phyloP scores from a whole-genome alignment of 2,797 vertebrate genomes.

The Megaceryle alcyon region DNA sequence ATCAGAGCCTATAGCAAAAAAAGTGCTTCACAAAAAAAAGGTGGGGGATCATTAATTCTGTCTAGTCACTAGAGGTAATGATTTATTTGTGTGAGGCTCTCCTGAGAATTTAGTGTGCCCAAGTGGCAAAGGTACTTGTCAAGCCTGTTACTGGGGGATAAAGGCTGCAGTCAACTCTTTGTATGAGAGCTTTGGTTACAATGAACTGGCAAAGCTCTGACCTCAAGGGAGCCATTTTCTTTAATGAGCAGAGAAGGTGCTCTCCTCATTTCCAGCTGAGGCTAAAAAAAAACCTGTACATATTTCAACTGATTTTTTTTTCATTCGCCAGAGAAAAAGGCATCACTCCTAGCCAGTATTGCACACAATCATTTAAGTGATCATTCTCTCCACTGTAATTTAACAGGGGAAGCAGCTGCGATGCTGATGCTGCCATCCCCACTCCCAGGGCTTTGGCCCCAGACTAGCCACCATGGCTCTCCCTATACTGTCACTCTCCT shows the following conservation, averaged over 20 bases:
- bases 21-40: neutral
- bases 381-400: fast-evolving
- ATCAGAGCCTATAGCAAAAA: neutral
- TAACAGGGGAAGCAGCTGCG: neutral
- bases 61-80: neutral
- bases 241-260: neutral
- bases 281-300: neutral
- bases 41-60: neutral
- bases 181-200: fast-evolving
- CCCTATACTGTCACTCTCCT: neutral
- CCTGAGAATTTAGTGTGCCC: neutral
- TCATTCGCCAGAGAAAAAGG: neutral
- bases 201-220: neutral
- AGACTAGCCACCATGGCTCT: fast-evolving
- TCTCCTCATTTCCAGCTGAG: neutral
- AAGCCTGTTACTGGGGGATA: neutral
- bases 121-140: slow-evolving; percentile 2
- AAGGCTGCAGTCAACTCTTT: neutral
- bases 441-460: fast-evolving
- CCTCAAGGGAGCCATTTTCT: neutral
- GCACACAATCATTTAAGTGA: fast-evolving
- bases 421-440: neutral
- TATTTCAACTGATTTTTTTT: fast-evolving
- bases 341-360: fast-evolving
- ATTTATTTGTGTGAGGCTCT: slow-evolving; percentile 12